Evolutionary conservation across 2,888 invertebrate species (phyloP).

Genomic region (Drosophila nigritarsus): DNA sequence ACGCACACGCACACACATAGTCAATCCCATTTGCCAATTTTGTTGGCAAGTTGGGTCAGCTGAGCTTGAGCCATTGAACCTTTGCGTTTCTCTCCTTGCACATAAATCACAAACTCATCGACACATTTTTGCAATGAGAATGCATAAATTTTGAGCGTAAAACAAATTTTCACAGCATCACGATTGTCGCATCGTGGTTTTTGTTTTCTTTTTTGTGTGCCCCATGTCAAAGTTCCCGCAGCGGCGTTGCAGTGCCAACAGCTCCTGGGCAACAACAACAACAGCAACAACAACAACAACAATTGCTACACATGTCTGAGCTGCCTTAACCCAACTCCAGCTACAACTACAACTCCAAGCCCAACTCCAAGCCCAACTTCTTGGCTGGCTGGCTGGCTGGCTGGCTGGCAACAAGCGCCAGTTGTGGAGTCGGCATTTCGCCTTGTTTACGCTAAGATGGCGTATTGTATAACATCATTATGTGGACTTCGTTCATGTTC

Average conservation of each 20-base stretch:
- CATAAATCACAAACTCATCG: conserved; percentile 71
- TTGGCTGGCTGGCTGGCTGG: conserved; percentile 6
- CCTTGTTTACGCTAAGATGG: conserved; percentile 82
- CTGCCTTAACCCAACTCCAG: conserved; percentile 13
- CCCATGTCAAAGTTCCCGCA: conserved; percentile 69
- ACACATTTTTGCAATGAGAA: conserved; percentile 62
- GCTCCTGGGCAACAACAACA: conserved; percentile 75
- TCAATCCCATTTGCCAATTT: not conserved
- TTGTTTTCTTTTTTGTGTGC: conserved; percentile 5
- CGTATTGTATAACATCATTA: conserved; percentile 84
- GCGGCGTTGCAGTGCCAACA: conserved; percentile 70
- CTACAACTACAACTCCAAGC: not conserved
- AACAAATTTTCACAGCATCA: conserved; percentile 72
- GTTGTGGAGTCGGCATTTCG: conserved; percentile 61
- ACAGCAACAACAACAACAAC: conserved; percentile 60
- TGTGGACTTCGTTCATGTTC: conserved; percentile 84
- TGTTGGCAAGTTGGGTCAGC: not conserved
- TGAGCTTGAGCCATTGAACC: conserved; percentile 10
- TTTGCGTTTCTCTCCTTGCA: not conserved
- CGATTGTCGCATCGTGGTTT: conserved; percentile 34
- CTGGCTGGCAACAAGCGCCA: conserved; percentile 43
- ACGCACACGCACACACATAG: conserved; percentile 27
- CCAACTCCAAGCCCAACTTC: conserved; percentile 24
- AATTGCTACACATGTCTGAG: conserved; percentile 67
- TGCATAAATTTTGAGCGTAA: conserved; percentile 51